Conservation (phyloP, 2,797 vertebrate species). For the Uromys caudimaculatus region DNA sequence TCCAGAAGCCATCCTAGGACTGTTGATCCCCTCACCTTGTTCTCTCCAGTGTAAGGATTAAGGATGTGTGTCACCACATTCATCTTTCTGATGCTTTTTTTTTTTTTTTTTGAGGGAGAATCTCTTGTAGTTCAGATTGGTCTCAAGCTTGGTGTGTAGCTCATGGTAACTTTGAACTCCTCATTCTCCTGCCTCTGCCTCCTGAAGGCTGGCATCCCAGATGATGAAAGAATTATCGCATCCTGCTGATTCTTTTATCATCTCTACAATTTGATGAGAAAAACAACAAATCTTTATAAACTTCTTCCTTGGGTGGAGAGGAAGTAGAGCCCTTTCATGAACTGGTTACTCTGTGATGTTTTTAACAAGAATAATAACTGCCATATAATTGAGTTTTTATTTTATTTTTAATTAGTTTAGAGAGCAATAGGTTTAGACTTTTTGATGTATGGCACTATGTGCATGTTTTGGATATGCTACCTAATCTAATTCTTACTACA, state of each 20-base stretch:
- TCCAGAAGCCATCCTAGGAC: not conserved
- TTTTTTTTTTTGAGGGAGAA: not conserved
- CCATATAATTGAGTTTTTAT: not conserved
- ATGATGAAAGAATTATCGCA: not conserved
- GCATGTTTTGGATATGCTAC: not conserved
- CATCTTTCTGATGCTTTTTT: constrained; percentile 2
- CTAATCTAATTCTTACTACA: not conserved
- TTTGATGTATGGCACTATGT: not conserved
- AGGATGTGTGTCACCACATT: not conserved
- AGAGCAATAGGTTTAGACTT: not conserved
- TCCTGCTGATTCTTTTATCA: not conserved
- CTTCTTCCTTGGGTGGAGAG: not conserved
- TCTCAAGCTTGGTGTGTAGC: too few species aligned
- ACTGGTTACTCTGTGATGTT: not conserved
- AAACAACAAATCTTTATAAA: constrained; percentile 12
- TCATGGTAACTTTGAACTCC: not conserved
- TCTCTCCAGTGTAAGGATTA: not conserved
- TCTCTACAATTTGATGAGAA: constrained; percentile 10
- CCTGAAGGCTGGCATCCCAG: not conserved
- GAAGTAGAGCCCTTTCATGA: not conserved
- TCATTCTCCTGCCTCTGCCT: not conserved
- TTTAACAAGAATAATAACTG: constrained; percentile 30
- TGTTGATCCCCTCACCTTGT: not conserved
- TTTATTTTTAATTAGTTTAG: not conserved
- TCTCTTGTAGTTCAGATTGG: not conserved